Evolutionary conservation across 2,797 vertebrate species (phyloP), one percentile per base, ranked within the genome.

Genomic region (Pangasius larnaudii): DNA sequence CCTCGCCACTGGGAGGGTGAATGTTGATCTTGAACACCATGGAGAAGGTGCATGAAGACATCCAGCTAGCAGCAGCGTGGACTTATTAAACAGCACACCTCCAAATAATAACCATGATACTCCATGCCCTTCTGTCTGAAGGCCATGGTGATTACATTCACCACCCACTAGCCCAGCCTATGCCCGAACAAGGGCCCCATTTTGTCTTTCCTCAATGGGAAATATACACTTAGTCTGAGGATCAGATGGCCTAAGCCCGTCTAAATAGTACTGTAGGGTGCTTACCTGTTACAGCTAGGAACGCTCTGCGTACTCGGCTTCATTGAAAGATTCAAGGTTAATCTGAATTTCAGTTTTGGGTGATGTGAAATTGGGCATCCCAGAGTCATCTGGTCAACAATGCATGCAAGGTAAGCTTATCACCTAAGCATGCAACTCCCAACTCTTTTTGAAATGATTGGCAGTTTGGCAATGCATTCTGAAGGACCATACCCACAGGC

Each of bases 51-150:
- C n/a, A 36, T 80, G 59, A 27, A 84, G 63, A 51, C 27, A 33
- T 84, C 39, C 61, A 84, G 61, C n/a, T 67, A 46, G 59, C 36
- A 81, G 36, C 36, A 81, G 24, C 58, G 63, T 61, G 58, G 79
- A 61, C 36, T 42, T 81, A 61, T 81, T 81, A 63, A 61, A 63
- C 22, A 46, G 8, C 61, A 30, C 27, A 33, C 2, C 46, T 51
- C 27, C n/a, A 49, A 49, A 84, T 33, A 33, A 84, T 33, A 69
- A 69, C n/a, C 18, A 84, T 19, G 16, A 51, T 6, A 19, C 5
- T 61, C 22, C 59, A 49, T 49, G 46, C 19, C 78, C 33, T 61
- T 42, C 58, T 16, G 3, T 81, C 36, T 61, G 27, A 42, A 61
- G 22, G 24, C 30, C 75, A 33, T 56, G 8, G 16, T 56, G n/a